Evolutionary conservation across 2,113 vertebrate species (phyloP).

Genomic region (Hiodon alosoides): DNA sequence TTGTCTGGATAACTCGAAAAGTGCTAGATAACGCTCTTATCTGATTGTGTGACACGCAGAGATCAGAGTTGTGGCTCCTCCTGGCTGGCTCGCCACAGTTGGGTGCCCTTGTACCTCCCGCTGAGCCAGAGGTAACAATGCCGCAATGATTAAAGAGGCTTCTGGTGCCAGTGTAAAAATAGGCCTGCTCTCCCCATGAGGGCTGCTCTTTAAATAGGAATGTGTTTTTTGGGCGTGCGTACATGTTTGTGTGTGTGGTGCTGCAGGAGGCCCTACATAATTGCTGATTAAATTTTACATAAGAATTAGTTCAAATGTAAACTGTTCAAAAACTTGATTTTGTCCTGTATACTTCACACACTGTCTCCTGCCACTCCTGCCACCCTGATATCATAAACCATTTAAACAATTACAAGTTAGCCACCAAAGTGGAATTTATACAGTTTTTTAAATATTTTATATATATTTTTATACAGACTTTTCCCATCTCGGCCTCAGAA

Average conservation of each 20-base stretch:
- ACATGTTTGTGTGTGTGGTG: neutral
- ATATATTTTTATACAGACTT: too few relatives aligned
- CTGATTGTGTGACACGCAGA: neutral
- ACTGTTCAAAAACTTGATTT: neutral
- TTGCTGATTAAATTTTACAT: neutral
- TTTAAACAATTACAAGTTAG: neutral
- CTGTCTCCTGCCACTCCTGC: neutral
- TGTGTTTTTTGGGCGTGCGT: constrained; percentile 7
- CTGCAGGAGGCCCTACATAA: neutral
- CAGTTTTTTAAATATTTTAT: neutral
- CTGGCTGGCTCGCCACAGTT: neutral
- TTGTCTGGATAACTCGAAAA: too few relatives aligned
- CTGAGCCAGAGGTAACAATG: constrained; percentile 33
- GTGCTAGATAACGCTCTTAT: neutral
- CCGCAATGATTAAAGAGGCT: constrained; percentile 35
- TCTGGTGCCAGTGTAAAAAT: constrained; percentile 33
- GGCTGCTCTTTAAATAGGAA: constrained; percentile 9
- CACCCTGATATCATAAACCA: constrained; percentile 19
- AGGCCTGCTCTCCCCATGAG: constrained; percentile 32
- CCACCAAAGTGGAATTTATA: constrained; percentile 26
- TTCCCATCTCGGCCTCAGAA: constrained; percentile 21
- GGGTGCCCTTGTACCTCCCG: constrained; percentile 17
- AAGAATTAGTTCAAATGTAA: neutral
- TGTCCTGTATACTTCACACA: neutral
- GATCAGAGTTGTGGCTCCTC: neutral